Base-by-base conservation (phyloP, 2,113 vertebrate species). In the Antennarius striatus region DNA sequence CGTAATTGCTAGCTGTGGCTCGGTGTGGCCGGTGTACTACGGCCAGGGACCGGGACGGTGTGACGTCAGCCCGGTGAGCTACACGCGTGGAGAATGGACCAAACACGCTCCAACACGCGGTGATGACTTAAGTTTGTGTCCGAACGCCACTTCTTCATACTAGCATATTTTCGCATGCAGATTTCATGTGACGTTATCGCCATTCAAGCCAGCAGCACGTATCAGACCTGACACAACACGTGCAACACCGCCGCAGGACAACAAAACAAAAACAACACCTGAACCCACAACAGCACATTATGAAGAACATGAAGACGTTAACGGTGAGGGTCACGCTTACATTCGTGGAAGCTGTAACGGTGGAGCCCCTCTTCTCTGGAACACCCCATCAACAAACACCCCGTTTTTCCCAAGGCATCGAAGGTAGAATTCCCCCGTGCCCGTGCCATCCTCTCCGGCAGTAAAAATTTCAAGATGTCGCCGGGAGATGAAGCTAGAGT, bases 401-500 rank as follows among this genome's bases (percentile, higher is more conserved):
- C 96, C 96, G 92, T 97, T 98, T 89, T 98, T 98, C 30, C 96
- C 96, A 4, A 98, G 94, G 86, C 96, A 98, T 47, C 95, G 94
- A 83, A 97, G 92, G 68, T 96, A 97, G 90, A 97, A 98, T 39
- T 95, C 95, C 64, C 94, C 94, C 13, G 90, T 90, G 69, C 89
- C 85, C 0, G 87, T 79, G 42, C 88, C 85, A 30, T 91, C 90
- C 17, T 91, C 90, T 6, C 90, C 92, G n/a, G 93, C 93, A 56
- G 94, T 95, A 86, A 97, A 96, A 66, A 98, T 96, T 84, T 98
- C 96, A 53, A 98, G 93, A 91, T 98, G 96, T 69, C 95, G 93
- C 69, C 96, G 94, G 56, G 96, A 98, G 89, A 98, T 98, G 90
- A 98, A 98, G 92, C 96, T 98, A 58, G 96, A 98, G 90, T 96